Evolutionary conservation across 1,140 invertebrate species (phyloP).

Genomic region (Pomphorhynchus laevis): DNA sequence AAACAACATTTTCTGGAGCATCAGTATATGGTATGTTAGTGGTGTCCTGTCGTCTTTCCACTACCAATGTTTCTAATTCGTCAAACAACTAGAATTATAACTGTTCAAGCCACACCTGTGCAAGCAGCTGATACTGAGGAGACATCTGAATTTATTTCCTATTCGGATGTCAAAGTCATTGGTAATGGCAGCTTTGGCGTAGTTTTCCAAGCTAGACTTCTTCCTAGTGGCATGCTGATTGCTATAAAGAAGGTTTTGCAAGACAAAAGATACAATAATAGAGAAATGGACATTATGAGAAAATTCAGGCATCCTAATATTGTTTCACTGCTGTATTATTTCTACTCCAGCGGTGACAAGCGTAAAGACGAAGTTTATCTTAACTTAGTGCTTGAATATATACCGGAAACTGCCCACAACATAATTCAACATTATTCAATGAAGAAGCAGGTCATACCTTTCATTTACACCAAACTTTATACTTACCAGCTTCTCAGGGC

Average conservation of each 20-base stretch:
- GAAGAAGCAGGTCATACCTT: conserved; percentile 83
- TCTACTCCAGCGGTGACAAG: conserved; percentile 93
- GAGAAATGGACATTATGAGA: conserved; percentile 96
- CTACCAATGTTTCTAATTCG: too few relatives aligned
- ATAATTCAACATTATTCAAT: conserved; percentile 91
- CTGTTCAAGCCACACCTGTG: too few relatives aligned
- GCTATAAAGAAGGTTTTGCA: conserved; percentile 99
- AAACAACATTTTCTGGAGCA: too few relatives aligned
- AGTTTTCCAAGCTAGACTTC: conserved; percentile 83
- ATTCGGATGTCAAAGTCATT: conserved; percentile 83
- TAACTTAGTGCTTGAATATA: conserved; percentile 97
- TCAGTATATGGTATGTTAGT: too few relatives aligned
- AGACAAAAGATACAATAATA: conserved; percentile 96
- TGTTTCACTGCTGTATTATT: conserved; percentile 97
- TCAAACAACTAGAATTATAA: too few relatives aligned
- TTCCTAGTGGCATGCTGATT: conserved; percentile 52
- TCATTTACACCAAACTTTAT: conserved; percentile 95
- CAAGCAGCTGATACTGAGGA: too few relatives aligned
- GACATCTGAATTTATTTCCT: conserved; percentile 42
- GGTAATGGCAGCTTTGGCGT: conserved; percentile 97
- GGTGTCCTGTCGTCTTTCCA: too few relatives aligned
- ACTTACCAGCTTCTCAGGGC: conserved; percentile 99
- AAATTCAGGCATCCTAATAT: conserved; percentile 95
- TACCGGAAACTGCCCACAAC: conserved; percentile 97
- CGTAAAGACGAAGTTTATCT: conserved; percentile 94